Base-by-base conservation (phyloP, 2,113 vertebrate genomes). In the Dipodomys spectabilis region DNA sequence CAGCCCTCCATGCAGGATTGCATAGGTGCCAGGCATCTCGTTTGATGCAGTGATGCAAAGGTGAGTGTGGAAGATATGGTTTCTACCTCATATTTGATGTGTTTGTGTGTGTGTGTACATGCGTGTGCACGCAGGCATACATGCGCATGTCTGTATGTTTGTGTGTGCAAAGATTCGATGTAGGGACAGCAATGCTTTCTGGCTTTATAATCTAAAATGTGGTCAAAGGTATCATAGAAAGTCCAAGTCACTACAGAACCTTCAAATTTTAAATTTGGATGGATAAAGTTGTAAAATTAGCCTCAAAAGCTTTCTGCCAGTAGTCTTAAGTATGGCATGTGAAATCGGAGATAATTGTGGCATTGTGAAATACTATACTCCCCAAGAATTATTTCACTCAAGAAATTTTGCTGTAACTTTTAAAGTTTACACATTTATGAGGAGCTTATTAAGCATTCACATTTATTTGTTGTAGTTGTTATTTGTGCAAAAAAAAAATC, bases 321-420 rank as follows among this genome's bases (percentile, higher is more conserved):
- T 78, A 81, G 19, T 73, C 53, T 91, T 68, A 79, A 86, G 30
- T 62, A 57, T 15, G n/a, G 9, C 94, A 8, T 67, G 57, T 73
- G 71, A 90, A 91, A 82, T 6, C 67, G 69, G 72, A 93, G 72
- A 32, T 79, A 67, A 93, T 84, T 72, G 35, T 49, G 25, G 15
- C 62, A 19, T 78, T 81, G 16, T 30, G 23, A 87, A 90, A 86
- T 23, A 83, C 16, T 13, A 57, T 35, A 39, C 5, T 95, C 25
- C 35, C 77, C 15, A 93, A 77, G 30, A 79, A 88, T 84, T 92
- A 20, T 32, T 92, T 96, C 3, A 30, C 27, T 28, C 15, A 30
- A 18, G 84, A 93, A 69, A 65, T 86, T 67, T 86, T 89, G 10
- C 28, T 94, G 94, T 94, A 82, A 85, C 67, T 92, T 85, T 57